phyloP scores from a whole-genome alignment of 2,888 invertebrate species.

The Tholera decimalis region DNA sequence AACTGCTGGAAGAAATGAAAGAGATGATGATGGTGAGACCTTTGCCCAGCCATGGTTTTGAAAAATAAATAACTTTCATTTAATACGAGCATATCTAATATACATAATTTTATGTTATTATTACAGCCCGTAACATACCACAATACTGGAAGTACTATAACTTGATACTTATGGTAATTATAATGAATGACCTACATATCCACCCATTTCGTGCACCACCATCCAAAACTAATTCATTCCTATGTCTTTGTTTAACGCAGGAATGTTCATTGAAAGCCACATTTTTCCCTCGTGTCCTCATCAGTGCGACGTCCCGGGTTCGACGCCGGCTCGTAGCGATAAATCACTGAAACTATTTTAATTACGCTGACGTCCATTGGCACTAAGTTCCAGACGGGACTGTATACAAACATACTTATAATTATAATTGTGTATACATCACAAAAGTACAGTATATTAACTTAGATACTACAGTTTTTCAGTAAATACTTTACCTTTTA shows the following conservation, averaged over 20 bases:
- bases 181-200: neutral
- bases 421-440: too few species aligned
- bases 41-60: too few species aligned
- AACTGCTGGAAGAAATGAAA: too few species aligned
- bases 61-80: too few species aligned
- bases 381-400: constrained; percentile 22
- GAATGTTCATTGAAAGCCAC: constrained; percentile 32
- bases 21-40: too few species aligned
- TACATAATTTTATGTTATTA: too few species aligned
- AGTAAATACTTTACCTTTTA: neutral
- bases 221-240: neutral
- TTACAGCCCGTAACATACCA: too few species aligned
- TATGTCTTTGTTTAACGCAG: neutral
- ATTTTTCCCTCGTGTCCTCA: constrained; percentile 31
- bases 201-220: neutral
- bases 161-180: too few species aligned
- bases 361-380: constrained; percentile 59
- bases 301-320: constrained; percentile 35
- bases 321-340: constrained; percentile 40
- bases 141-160: too few species aligned
- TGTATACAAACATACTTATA: constrained; percentile 16
- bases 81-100: too few species aligned
- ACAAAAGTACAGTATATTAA: neutral
- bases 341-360: constrained; percentile 70
- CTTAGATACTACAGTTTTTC: neutral